phyloP scores from a whole-genome alignment of 1,140 invertebrate species.

The Dendroctonus valens region DNA sequence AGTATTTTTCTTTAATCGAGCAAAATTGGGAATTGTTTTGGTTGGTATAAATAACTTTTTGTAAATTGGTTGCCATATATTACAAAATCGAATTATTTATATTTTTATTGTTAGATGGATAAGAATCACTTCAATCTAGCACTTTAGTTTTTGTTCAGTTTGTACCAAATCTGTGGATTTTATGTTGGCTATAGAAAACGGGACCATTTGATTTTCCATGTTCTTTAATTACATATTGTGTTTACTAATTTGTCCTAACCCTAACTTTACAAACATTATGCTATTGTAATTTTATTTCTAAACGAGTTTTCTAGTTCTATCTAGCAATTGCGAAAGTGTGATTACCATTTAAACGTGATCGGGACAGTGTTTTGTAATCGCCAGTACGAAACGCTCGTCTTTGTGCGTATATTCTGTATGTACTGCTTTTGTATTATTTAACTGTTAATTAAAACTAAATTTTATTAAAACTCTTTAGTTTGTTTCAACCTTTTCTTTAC shows the following conservation, averaged over 20 bases:
- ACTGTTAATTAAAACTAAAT: conserved; percentile 47
- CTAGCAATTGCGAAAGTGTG: conserved; percentile 39
- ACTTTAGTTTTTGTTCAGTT: conserved; percentile 32
- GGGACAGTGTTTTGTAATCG: conserved; percentile 42
- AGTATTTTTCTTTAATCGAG: not conserved
- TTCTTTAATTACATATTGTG: conserved; percentile 28
- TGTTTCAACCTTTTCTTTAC: not conserved
- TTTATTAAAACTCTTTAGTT: conserved; percentile 34
- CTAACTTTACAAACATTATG: conserved; percentile 36
- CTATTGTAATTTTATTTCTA: conserved; percentile 35
- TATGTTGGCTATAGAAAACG: conserved; percentile 27
- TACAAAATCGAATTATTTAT: conserved; percentile 35
- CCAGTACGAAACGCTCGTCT: conserved; percentile 40
- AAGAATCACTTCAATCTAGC: conserved; percentile 22
- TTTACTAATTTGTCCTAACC: conserved; percentile 45
- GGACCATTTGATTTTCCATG: conserved; percentile 44
- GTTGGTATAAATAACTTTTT: conserved; percentile 28
- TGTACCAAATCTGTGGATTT: conserved; percentile 21
- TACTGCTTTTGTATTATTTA: conserved; percentile 47
- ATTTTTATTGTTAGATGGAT: conserved; percentile 25
- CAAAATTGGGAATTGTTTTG: not conserved
- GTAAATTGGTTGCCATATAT: conserved; percentile 42
- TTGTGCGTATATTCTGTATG: conserved; percentile 31
- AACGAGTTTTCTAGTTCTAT: conserved; percentile 24
- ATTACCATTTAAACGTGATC: conserved; percentile 38